phyloP scores from a whole-genome alignment of 2,113 vertebrate species.

The Hepsetus odoe region DNA sequence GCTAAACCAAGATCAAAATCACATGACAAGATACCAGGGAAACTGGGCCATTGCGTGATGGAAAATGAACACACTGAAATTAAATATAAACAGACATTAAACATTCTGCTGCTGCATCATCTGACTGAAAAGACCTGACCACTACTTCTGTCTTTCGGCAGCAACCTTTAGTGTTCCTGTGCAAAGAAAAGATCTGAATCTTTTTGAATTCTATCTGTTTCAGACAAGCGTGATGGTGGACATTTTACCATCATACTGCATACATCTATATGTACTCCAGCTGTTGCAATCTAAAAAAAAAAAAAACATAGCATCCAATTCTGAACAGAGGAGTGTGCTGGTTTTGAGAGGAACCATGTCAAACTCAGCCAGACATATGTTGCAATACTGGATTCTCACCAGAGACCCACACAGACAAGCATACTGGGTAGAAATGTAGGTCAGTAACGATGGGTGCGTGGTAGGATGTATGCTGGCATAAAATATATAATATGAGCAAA shows the following conservation, averaged over 20 bases:
- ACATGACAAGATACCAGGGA: neutral
- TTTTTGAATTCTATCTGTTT: neutral
- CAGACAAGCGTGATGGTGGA: constrained; percentile 9
- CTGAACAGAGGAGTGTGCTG: neutral
- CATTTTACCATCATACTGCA: constrained; percentile 30
- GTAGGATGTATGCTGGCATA: neutral
- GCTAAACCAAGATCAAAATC: constrained; percentile 9
- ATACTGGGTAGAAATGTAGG: constrained; percentile 19
- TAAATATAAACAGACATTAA: constrained; percentile 22
- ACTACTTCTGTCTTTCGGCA: constrained; percentile 21
- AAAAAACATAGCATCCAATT: neutral
- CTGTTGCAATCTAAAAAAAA: constrained; percentile 12
- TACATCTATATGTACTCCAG: constrained; percentile 30
- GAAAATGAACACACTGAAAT: constrained; percentile 25
- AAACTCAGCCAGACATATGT: constrained; percentile 27
- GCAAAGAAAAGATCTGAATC: neutral
- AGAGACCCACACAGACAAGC: constrained; percentile 2
- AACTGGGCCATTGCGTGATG: constrained; percentile 12
- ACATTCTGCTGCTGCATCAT: constrained; percentile 11
- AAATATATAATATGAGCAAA: neutral
- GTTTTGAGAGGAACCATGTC: neutral
- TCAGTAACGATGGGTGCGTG: neutral
- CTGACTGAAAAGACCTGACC: constrained; percentile 18
- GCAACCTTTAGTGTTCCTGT: neutral
- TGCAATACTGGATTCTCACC: constrained; percentile 9